A percentile compares a stretch with the other conserved stretches of the same genome.
Evolutionary conservation across 2,113 vertebrate species (phyloP).

Genomic region (Phycodurus eques): DNA sequence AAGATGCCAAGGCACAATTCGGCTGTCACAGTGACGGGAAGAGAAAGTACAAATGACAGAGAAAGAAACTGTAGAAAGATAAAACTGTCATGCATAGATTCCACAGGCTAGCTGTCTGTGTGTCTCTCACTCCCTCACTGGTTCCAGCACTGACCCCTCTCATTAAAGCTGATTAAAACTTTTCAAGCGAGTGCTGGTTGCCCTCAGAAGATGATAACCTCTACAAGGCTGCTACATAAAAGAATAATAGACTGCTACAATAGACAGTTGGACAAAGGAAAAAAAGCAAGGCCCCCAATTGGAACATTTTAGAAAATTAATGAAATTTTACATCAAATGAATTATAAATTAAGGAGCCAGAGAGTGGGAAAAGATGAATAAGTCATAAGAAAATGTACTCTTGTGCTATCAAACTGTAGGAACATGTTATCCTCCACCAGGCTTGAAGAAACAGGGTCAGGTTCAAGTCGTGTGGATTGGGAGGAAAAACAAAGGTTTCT

Average conservation of each 20-base stretch:
- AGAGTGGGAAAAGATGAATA: constrained; percentile 72
- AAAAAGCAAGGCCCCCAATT: constrained; percentile 69
- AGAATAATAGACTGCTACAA: constrained; percentile 76
- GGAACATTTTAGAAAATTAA: constrained; percentile 85
- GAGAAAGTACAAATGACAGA: constrained; percentile 51
- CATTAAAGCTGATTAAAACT: constrained; percentile 79
- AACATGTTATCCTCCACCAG: constrained; percentile 73
- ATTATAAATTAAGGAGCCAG: constrained; percentile 76
- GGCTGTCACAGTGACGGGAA: constrained; percentile 35
- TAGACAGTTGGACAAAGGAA: constrained; percentile 72
- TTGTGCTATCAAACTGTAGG: constrained; percentile 73
- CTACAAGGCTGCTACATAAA: constrained; percentile 75
- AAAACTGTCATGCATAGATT: constrained; percentile 38
- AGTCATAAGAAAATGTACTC: constrained; percentile 77
- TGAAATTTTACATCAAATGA: constrained; percentile 84
- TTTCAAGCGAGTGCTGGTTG: constrained; percentile 68
- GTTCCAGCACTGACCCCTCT: constrained; percentile 73
- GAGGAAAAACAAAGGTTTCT: constrained; percentile 74
- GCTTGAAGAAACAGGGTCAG: constrained; percentile 74
- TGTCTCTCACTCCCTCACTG: constrained; percentile 42
- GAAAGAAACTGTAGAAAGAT: constrained; percentile 36
- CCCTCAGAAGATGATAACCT: constrained; percentile 77
- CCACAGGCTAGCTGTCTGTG: constrained; percentile 39
- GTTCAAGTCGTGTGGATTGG: constrained; percentile 67
- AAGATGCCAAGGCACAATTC: constrained; percentile 51